phyloP scores from a whole-genome alignment of 1,140 invertebrate genomes.

The Acarapis woodi region DNA sequence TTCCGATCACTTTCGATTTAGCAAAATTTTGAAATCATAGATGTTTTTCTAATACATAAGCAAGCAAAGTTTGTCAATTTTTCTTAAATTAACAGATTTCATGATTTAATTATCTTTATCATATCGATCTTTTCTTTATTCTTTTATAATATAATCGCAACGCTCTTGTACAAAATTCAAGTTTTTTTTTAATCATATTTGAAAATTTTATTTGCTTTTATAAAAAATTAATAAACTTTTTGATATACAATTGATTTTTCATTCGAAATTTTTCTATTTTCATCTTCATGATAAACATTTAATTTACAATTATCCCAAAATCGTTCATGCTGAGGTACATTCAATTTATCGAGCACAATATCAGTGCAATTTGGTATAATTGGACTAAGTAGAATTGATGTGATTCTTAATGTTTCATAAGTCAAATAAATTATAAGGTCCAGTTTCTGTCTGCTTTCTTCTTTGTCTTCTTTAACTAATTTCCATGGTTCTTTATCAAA shows the following conservation, averaged over 20 bases:
- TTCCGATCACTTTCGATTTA: too few relatives aligned
- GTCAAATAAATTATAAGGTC: conserved; percentile 43
- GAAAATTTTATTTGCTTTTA: background rate
- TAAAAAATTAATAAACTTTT: too few relatives aligned
- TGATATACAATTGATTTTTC: background rate
- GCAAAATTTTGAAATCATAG: too few relatives aligned
- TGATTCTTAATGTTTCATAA: conserved; percentile 48
- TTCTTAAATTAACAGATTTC: too few relatives aligned
- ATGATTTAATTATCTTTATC: too few relatives aligned
- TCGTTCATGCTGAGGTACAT: conserved; percentile 11
- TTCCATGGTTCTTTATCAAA: conserved; percentile 60
- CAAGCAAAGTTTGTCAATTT: too few relatives aligned
- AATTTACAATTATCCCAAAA: conserved; percentile 6
- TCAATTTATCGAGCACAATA: conserved; percentile 23
- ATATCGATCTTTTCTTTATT: too few relatives aligned
- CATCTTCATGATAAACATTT: background rate
- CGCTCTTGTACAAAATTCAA: background rate
- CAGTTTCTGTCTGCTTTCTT: conserved; percentile 22
- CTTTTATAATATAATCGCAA: too few relatives aligned
- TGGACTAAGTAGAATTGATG: conserved; percentile 45
- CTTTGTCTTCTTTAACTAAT: conserved; percentile 24
- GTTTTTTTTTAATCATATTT: background rate
- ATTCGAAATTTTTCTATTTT: background rate
- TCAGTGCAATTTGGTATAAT: conserved; percentile 40
- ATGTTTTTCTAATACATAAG: too few relatives aligned